Evolutionary conservation across 2,888 invertebrate genomes (phyloP).

Genomic region (Agrochola macilenta): DNA sequence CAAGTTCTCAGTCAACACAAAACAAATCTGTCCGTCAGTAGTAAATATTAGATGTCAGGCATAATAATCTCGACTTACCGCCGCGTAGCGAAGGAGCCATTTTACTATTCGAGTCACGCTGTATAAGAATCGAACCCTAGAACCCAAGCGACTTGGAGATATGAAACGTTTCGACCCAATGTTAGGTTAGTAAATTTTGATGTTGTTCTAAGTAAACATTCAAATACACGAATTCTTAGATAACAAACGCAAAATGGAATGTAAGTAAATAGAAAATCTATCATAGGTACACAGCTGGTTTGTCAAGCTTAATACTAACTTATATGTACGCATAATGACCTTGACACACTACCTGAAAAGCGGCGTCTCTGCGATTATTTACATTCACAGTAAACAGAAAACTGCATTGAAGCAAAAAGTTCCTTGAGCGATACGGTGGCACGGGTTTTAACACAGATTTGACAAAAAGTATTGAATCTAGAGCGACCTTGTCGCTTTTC

Average conservation of each 20-base stretch:
- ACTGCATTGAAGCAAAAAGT: slow-evolving; percentile 54
- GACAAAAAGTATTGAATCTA: slow-evolving; percentile 37
- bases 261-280: not conserved
- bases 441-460: slow-evolving; percentile 51
- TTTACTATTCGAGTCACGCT: slow-evolving; percentile 14
- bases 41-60: not conserved
- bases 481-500: slow-evolving; percentile 52
- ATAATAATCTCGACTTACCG: not conserved
- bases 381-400: slow-evolving; percentile 63
- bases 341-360: slow-evolving; percentile 71
- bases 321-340: slow-evolving; percentile 56
- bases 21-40: slow-evolving; percentile 13
- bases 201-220: not conserved
- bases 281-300: slow-evolving; percentile 8
- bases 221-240: not conserved
- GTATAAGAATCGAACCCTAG: slow-evolving; percentile 41
- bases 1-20: slow-evolving; percentile 7
- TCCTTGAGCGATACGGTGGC: slow-evolving; percentile 45
- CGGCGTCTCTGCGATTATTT: slow-evolving; percentile 57
- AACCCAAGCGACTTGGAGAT: not conserved
- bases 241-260: not conserved
- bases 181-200: no score
- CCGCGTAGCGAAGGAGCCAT: not conserved
- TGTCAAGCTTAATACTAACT: slow-evolving; percentile 16
- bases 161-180: not conserved